Base-by-base conservation (phyloP, 2,797 vertebrate species). In the Nothura maculosa region DNA sequence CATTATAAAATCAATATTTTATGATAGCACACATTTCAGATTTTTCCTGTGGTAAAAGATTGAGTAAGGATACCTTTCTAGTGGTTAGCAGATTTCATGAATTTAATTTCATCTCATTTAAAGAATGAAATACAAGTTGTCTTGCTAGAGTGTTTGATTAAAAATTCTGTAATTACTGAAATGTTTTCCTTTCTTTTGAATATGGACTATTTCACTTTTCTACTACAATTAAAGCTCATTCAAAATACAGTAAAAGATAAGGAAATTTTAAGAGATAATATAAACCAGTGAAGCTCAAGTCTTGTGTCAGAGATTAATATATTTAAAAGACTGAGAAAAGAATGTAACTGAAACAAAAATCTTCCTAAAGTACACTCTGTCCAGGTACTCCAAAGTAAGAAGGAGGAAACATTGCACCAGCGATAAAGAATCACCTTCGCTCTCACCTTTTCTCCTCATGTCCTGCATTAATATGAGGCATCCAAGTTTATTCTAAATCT, bases 11-110 rank as follows among this genome's bases (percentile, higher is more conserved):
- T 47, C 21, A 67, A 7, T 50, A 21, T 16, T 68, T 81, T 87
- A 47, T 70, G 10, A 5, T 34, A 42, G 68, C 3, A 40, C 10
- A 21, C 9, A 42, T 70, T 62, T 78, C 18, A 72, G 1, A 3
- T 38, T 47, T 7, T 81, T 89, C 70, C 42, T 64, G 11, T 79
- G 4, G 10, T 81, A 22, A 87, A 81, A 89, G 89, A n/a, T 4
- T 2, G 14, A 67, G 34, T 30, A 1, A 43, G 10, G 72, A 45
- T 67, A 28, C 54, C 10, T 77, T 16, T 47, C 13, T 43, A 57
- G 12, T 19, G 16, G 20, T 20, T 32, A 76, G 9, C 9, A 72
- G 20, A 62, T 69, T 82, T 82, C 10, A 12, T 73, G 17, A 52
- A 85, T 66, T 69, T 1, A 6, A 38, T 38, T 38, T 38, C 38